phyloP scores from a whole-genome alignment of 2,888 invertebrate genomes.

The Yponomeuta cagnagella region DNA sequence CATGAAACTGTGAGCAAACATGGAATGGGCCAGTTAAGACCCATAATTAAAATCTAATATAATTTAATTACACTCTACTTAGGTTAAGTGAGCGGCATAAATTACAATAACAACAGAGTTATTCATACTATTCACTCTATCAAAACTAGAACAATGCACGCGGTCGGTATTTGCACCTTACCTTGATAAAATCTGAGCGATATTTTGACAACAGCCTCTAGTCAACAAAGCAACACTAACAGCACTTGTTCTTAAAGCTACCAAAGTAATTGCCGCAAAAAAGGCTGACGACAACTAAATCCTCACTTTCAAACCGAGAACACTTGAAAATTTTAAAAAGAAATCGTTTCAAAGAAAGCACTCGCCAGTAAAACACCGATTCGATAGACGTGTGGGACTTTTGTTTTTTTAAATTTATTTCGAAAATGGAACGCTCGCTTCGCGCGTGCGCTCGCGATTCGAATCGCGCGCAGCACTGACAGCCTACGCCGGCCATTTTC shows the following conservation, averaged over 20 bases:
- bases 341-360: neutral
- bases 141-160: conserved; percentile 1
- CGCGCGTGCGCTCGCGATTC: conserved; percentile 53
- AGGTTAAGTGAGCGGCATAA: neutral
- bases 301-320: neutral
- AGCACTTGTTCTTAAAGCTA: conserved; percentile 28
- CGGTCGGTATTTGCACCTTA: conserved; percentile 31
- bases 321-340: neutral
- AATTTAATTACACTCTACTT: conserved; percentile 2
- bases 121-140: neutral
- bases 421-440: conserved; percentile 29
- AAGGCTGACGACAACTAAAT: conserved; percentile 3
- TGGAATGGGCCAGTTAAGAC: neutral
- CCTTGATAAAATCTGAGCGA: conserved; percentile 50
- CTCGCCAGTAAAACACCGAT: conserved; percentile 11
- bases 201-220: conserved; percentile 62
- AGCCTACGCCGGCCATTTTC: conserved; percentile 54
- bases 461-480: conserved; percentile 59
- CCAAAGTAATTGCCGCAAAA: conserved; percentile 28
- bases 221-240: conserved; percentile 51
- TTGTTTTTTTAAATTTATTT: conserved; percentile 23
- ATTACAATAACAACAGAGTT: neutral
- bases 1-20: neutral
- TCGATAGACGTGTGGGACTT: neutral
- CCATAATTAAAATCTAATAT: neutral